phyloP scores from a whole-genome alignment of 2,113 vertebrate species.

The Hypomesus transpacificus region DNA sequence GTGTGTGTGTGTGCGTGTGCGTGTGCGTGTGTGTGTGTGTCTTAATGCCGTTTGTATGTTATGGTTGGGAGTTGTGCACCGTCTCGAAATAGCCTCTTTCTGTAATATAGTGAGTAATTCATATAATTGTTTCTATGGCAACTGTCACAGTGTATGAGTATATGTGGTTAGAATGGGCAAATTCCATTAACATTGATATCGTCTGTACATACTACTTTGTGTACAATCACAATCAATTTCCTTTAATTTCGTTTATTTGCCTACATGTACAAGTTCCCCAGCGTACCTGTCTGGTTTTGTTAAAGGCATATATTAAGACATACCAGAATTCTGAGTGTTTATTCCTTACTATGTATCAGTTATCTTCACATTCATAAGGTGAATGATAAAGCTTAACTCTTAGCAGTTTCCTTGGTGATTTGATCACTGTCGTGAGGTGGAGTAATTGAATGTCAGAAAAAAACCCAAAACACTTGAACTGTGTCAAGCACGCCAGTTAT shows the following conservation, averaged over 20 bases:
- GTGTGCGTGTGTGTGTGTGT: neutral
- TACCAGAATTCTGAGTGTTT: neutral
- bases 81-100: too few species aligned
- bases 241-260: too few species aligned
- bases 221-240: too few species aligned
- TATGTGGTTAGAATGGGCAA: too few species aligned
- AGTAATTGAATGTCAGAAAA: conserved; percentile 9
- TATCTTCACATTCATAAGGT: neutral
- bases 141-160: too few species aligned
- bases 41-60: neutral
- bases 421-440: neutral
- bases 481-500: conserved; percentile 5
- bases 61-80: neutral
- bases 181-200: too few species aligned
- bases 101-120: too few species aligned
- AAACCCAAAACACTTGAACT: conserved; percentile 19
- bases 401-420: conserved; percentile 25
- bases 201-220: too few species aligned
- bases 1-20: conserved; percentile 50
- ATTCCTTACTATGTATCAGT: neutral
- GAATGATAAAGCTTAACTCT: neutral
- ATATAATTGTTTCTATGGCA: too few species aligned
- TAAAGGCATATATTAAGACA: too few species aligned
- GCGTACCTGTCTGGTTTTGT: too few species aligned
- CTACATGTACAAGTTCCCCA: too few species aligned